Evolutionary conservation across 2,113 vertebrate species (phyloP), one percentile per base, ranked within the genome.

Genomic region (Ptilonorhynchus violaceus): DNA sequence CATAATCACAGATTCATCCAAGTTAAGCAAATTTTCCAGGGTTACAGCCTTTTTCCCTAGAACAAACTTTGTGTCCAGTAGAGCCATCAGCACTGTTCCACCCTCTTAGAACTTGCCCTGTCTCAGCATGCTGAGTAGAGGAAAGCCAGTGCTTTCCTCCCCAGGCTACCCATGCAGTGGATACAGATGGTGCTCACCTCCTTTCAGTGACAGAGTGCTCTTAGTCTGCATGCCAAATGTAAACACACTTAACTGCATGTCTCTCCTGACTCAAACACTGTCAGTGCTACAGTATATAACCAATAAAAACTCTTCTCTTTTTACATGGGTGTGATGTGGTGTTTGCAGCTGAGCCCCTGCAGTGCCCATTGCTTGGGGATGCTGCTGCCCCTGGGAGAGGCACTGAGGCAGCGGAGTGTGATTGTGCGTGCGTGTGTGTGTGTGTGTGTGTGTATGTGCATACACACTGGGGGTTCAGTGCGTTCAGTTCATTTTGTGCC

Each of bases 281-380:
- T 97, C 98, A 97, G 96, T 88, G 90, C 98, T 97, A 82, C 97
- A 96, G 25, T 98, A 96, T 98, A 95, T 98, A 98, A 98, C 94
- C 97, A 98, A 98, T 98, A 98, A 98, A 98, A 97, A 94, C 92
- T 96, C 94, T 97, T 96, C 93, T 94, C 81, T 98, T 98, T 97
- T 94, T 97, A 94, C 18, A 8, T 2, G 31, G 60, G 50, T 66
- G 35, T 94, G 75, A 19, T 88, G 92, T 94, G 92, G 76, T 96
- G 13, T 42, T 96, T 97, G 10, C 58, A 69, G 60, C 24, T 20
- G 76, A 55, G 42, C 6, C 58, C 25, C 31, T 35, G 46, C 66
- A 52, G 20, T 4, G 10, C 3, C 22, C 8, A 0, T 20, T 46
- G 16, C 27, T 7, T 16, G 11, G n/a, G 17, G 31, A 37, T 22